Base-by-base conservation (phyloP, 2,113 vertebrate species). In the Tachysurus vachellii region DNA sequence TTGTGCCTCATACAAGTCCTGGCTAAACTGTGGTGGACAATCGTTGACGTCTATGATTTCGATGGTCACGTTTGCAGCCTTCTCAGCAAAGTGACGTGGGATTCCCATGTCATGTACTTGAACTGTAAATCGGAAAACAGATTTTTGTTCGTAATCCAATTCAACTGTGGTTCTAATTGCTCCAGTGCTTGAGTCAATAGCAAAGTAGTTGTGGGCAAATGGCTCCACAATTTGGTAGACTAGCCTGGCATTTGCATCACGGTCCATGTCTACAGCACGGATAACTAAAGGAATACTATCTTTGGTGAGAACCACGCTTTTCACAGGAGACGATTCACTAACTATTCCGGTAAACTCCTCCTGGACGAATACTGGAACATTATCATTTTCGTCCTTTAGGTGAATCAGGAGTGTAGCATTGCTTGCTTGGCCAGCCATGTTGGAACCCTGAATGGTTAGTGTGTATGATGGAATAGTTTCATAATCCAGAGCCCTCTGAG, bases 181-280 rank as follows among this genome's bases (percentile, higher is more conserved):
- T 86, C 98, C 98, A 0, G 98, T 99, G 91, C 96, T 99, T 0
- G 98, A 96, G 89, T 99, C 98, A 54, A 99, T 97, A 80, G 97
- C 94, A 87, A 99, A 99, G 89, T 97, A 99, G 80, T 95, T 97
- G 88, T 94, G 97, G 76, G 96, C 94, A 91, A 96, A 97, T 3
- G 97, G 97, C 87, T 99, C 97, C 0, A 97, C 97, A 16, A 99
- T 99, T 89, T 97, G 96, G 95, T 99, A 99, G 85, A 97, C 94
- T 53, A 99, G 97, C 92, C 98, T 94, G 81, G 97, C 96, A 88
- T 99, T 99, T 71, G 95, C 95, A 88, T 97, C 97, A 88, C 91
- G 94, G 91, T 99, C 98, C 1, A 93, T 94, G 92, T 99, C 98
- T 21, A 94, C 92, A 80, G 98, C 98, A 85, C 94, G 96, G 87